Percentiles rank a stretch among this genome's conserved stretches.
Conservation (phyloP, 2,797 vertebrate species). For the Tragelaphus eurycerus region DNA sequence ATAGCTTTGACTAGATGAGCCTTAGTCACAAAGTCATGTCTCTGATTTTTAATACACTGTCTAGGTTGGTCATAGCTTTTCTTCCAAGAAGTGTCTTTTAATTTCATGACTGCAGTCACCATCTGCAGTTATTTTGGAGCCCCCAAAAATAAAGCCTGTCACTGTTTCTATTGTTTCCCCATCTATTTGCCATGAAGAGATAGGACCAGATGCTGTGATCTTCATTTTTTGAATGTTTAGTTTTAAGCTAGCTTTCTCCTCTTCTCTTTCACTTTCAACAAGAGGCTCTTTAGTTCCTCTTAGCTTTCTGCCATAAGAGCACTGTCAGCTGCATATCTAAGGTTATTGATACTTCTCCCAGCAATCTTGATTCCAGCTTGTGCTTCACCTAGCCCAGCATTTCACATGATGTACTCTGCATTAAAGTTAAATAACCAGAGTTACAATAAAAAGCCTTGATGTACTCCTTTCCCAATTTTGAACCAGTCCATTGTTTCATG, state of each 20-base stretch:
- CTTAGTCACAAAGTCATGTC: background rate
- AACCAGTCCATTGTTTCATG: background rate
- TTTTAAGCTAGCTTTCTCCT: background rate
- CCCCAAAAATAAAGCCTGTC: background rate
- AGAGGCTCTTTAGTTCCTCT: background rate
- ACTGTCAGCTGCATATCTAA: background rate
- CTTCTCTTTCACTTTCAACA: background rate
- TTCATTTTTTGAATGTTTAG: background rate
- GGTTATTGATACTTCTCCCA: background rate
- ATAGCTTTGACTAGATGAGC: background rate
- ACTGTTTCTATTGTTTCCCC: background rate
- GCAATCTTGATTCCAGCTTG: background rate
- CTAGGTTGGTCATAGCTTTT: background rate
- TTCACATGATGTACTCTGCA: background rate
- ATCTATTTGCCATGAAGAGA: background rate
- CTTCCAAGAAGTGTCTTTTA: background rate
- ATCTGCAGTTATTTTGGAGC: background rate
- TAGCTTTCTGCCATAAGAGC: background rate
- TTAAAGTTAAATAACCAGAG: background rate
- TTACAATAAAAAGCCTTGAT: background rate
- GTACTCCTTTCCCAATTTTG: background rate
- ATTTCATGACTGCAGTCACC: background rate
- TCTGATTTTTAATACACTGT: background rate
- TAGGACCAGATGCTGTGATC: background rate
- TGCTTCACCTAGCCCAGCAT: background rate